Evolutionary conservation across 1,140 invertebrate genomes (phyloP).

Genomic region (Ceratina calcarata): DNA sequence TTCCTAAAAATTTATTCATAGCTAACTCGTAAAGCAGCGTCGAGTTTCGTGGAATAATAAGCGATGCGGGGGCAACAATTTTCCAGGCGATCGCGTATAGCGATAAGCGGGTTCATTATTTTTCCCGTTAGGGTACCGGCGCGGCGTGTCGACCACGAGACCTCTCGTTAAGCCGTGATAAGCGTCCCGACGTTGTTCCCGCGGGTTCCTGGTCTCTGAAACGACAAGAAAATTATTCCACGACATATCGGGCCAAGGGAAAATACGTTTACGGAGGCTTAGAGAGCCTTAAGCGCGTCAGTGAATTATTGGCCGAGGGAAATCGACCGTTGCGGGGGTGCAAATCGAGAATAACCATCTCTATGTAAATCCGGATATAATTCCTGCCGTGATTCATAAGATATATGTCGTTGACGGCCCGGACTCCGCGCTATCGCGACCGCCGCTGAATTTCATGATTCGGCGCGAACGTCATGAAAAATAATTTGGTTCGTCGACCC

Average conservation of each 20-base stretch:
- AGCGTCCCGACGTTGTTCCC: slow-evolving; percentile 13
- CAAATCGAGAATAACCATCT: slow-evolving; percentile 56
- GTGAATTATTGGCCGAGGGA: slow-evolving; percentile 45
- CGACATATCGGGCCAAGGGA: slow-evolving; percentile 42
- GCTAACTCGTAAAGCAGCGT: not conserved
- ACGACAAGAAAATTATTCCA: slow-evolving; percentile 43
- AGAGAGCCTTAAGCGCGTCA: slow-evolving; percentile 31
- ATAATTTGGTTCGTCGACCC: slow-evolving; percentile 10
- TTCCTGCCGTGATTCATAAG: slow-evolving; percentile 42
- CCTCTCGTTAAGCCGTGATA: slow-evolving; percentile 29
- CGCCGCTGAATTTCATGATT: slow-evolving; percentile 35
- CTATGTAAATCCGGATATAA: slow-evolving; percentile 50
- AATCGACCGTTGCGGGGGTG: slow-evolving; percentile 43
- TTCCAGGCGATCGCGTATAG: slow-evolving; percentile 13
- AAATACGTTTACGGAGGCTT: slow-evolving; percentile 54
- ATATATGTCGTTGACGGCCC: slow-evolving; percentile 45
- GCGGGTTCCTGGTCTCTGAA: not conserved
- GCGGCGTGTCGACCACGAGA: not conserved
- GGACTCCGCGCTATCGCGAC: slow-evolving; percentile 4
- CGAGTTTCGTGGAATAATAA: slow-evolving; percentile 15
- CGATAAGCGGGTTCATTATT: slow-evolving; percentile 35
- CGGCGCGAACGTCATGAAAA: slow-evolving; percentile 32
- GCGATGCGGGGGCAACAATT: slow-evolving; percentile 1
- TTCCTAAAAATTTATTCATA: not conserved
- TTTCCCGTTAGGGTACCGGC: slow-evolving; percentile 30